These are phyloP conservation scores for Hypocryptadius cinnamomeus DNA, from an alignment of 2,113 vertebrate species.

Conservation along the genomic window DNA sequence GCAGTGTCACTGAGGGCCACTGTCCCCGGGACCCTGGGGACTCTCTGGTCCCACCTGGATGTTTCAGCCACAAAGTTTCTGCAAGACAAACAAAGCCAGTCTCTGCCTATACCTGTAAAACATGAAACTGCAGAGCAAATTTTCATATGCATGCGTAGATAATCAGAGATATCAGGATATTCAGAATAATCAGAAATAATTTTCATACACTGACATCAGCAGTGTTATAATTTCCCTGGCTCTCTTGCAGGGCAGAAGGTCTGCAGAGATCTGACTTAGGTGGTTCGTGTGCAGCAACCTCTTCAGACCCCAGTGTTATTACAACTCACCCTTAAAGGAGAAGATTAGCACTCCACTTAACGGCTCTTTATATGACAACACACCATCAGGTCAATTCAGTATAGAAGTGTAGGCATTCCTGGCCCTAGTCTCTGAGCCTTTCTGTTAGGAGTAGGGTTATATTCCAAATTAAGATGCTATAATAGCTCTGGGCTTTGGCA, in stretches of 20 bases:
- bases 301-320: background rate
- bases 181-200: background rate
- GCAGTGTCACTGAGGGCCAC: background rate
- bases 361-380: background rate
- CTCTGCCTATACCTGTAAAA: background rate
- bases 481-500: background rate
- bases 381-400: background rate
- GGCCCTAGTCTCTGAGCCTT: background rate
- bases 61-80: background rate
- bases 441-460: background rate
- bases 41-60: background rate
- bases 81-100: background rate
- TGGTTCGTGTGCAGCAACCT: background rate
- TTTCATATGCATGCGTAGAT: background rate
- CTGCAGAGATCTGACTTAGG: background rate
- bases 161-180: background rate
- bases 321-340: background rate
- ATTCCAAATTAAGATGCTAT: background rate
- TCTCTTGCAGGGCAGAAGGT: background rate
- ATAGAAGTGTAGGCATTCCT: background rate
- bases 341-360: background rate
- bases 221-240: background rate
- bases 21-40: background rate
- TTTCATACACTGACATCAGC: background rate
- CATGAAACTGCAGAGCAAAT: background rate